Percentiles rank a stretch among this genome's conserved stretches.
phyloP scores from a whole-genome alignment of 1,140 invertebrate species.

The Phenacoccus solenopsis region DNA sequence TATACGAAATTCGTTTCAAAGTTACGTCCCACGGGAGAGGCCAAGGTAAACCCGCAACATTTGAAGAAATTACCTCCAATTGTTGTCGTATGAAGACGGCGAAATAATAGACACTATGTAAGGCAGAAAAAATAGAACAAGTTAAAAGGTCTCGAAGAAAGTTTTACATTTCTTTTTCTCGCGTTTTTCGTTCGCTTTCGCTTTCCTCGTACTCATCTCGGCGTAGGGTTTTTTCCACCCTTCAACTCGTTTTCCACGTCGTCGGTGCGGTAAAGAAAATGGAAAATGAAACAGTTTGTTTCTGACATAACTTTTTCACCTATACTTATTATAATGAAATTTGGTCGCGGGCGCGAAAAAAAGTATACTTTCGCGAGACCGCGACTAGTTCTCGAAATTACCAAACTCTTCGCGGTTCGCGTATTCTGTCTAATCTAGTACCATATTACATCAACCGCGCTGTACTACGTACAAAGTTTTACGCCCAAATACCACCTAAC shows the following conservation, averaged over 20 bases:
- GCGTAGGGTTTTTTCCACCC: not conserved
- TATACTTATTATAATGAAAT: conserved; percentile 4
- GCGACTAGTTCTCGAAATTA: too few species aligned
- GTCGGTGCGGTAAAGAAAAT: not conserved
- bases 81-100: not conserved
- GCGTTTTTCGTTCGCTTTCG: not conserved
- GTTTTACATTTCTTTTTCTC: not conserved
- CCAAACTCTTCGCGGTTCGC: not conserved
- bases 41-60: conserved; percentile 1
- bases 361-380: too few species aligned
- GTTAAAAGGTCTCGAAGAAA: conserved; percentile 1
- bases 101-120: not conserved
- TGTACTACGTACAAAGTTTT: too few species aligned
- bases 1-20: not conserved
- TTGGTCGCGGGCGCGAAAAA: not conserved
- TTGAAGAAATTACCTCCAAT: conserved; percentile 2
- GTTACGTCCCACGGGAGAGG: not conserved
- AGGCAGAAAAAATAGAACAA: not conserved
- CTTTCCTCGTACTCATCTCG: not conserved
- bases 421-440: not conserved
- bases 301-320: conserved; percentile 1
- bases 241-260: not conserved
- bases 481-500: too few species aligned
- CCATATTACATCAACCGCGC: too few species aligned
- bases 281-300: conserved; percentile 2